Percentiles rank a stretch among this genome's conserved stretches.
These are phyloP conservation scores for Agonopterix arenella DNA, from an alignment of 2,888 invertebrate species.

Conservation along the genomic window DNA sequence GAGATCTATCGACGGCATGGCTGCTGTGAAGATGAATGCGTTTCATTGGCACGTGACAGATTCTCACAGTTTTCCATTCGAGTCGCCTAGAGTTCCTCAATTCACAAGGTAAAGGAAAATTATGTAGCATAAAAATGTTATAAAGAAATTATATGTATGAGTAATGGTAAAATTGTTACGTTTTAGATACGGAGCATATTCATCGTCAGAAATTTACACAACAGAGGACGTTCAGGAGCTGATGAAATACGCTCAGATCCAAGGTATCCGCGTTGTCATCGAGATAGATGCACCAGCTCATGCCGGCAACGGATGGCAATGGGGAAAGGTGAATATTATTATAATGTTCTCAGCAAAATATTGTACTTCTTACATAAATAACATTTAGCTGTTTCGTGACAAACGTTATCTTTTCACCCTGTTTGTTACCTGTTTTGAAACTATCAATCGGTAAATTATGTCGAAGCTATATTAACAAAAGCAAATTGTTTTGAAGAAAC, in stretches of 20 bases:
- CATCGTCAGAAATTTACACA: conserved; percentile 81
- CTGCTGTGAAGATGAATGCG: conserved; percentile 92
- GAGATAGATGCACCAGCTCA: conserved; percentile 95
- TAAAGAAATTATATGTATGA: too few relatives aligned
- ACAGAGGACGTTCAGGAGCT: conserved; percentile 80
- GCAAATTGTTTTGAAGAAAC: too few relatives aligned
- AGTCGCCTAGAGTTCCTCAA: conserved; percentile 83
- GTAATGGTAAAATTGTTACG: neutral
- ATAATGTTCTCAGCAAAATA: neutral
- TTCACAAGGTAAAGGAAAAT: conserved; percentile 77
- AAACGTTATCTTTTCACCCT: too few relatives aligned
- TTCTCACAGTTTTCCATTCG: conserved; percentile 94
- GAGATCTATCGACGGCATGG: conserved; percentile 89
- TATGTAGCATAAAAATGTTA: too few relatives aligned
- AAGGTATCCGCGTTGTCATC: conserved; percentile 90
- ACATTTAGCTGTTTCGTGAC: too few relatives aligned
- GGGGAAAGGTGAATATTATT: conserved; percentile 75
- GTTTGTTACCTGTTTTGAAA: too few relatives aligned
- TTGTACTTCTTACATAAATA: neutral
- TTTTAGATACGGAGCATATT: conserved; percentile 84
- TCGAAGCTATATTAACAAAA: too few relatives aligned
- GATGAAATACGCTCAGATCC: conserved; percentile 83
- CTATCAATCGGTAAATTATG: too few relatives aligned
- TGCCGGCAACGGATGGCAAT: conserved; percentile 91
- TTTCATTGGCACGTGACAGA: conserved; percentile 96